Percentiles rank a stretch among this genome's conserved stretches.
These are phyloP conservation scores for Corydoras sp. DNA, from an alignment of 2,113 vertebrate genomes.

Conservation along the genomic window DNA sequence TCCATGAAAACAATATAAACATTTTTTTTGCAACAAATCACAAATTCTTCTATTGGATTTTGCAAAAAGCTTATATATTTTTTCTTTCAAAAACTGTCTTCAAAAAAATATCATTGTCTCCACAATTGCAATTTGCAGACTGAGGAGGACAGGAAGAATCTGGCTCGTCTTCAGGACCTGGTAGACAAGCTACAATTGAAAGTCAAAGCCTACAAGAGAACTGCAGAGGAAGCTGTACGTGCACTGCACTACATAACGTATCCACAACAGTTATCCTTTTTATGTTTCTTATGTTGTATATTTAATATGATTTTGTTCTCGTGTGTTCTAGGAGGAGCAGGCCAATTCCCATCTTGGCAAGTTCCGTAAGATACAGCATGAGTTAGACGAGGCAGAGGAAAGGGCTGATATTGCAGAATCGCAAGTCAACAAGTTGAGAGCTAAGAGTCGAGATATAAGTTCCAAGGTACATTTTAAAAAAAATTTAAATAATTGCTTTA, in stretches of 20 bases:
- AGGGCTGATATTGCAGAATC: conserved; percentile 51
- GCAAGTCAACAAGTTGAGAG: conserved; percentile 53
- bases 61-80: not conserved
- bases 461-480: conserved; percentile 51
- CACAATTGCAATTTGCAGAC: conserved; percentile 51
- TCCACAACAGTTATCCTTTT: not conserved
- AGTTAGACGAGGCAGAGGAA: conserved; percentile 52
- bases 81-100: not conserved
- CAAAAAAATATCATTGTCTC: not conserved
- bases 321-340: conserved; percentile 60
- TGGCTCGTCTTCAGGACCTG: conserved; percentile 68
- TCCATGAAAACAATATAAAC: too few relatives aligned
- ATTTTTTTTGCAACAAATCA: too few relatives aligned
- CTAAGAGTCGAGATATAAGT: conserved; percentile 45
- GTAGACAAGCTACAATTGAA: conserved; percentile 74
- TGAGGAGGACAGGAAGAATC: conserved; percentile 70
- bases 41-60: too few relatives aligned
- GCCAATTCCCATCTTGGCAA: conserved; percentile 61
- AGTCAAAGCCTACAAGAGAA: conserved; percentile 72
- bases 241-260: not conserved
- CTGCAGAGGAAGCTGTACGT: conserved; percentile 67
- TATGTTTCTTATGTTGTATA: not conserved
- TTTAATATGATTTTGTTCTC: not conserved
- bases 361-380: conserved; percentile 54
- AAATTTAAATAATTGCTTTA: conserved; percentile 56